phyloP scores from a whole-genome alignment of 1,140 invertebrate genomes.

The Acromyrmex charruanus region DNA sequence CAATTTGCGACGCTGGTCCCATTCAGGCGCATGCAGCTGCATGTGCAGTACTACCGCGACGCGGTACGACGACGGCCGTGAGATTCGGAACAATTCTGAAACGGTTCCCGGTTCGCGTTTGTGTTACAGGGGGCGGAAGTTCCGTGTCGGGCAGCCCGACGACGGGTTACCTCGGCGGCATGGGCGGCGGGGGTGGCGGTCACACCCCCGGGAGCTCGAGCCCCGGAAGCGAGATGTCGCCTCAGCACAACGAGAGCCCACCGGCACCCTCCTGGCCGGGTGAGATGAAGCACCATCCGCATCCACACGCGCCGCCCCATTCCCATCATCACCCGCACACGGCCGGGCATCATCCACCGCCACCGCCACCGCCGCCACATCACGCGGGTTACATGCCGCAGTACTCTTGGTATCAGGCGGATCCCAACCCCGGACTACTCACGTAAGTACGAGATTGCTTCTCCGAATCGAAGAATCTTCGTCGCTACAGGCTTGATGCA shows the following conservation, averaged over 20 bases:
- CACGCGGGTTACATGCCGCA: conserved; percentile 90
- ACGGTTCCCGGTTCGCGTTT: conserved; percentile 46
- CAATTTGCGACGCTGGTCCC: conserved; percentile 52
- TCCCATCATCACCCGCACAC: conserved; percentile 88
- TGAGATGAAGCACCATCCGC: conserved; percentile 91
- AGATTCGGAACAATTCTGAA: conserved; percentile 31
- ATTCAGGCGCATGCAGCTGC: conserved; percentile 51
- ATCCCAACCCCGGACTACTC: conserved; percentile 90
- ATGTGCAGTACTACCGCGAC: conserved; percentile 20
- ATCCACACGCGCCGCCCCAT: conserved; percentile 87
- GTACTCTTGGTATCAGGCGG: conserved; percentile 92
- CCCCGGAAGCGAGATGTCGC: conserved; percentile 88
- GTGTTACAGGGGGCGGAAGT: conserved; percentile 83
- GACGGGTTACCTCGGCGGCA: conserved; percentile 85
- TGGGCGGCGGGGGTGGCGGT: conserved; percentile 85
- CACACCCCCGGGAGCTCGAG: conserved; percentile 87
- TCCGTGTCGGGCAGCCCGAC: conserved; percentile 85
- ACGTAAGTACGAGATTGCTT: conserved; percentile 88
- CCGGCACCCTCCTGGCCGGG: conserved; percentile 89
- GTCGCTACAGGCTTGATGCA: background rate
- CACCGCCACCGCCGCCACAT: conserved; percentile 85
- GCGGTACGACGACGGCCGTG: background rate
- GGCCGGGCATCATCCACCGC: conserved; percentile 88
- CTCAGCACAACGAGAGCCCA: conserved; percentile 87
- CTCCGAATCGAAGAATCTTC: conserved; percentile 6